Evolutionary conservation across 2,113 vertebrate species (phyloP).

Genomic region (Rhinoderma darwinii): DNA sequence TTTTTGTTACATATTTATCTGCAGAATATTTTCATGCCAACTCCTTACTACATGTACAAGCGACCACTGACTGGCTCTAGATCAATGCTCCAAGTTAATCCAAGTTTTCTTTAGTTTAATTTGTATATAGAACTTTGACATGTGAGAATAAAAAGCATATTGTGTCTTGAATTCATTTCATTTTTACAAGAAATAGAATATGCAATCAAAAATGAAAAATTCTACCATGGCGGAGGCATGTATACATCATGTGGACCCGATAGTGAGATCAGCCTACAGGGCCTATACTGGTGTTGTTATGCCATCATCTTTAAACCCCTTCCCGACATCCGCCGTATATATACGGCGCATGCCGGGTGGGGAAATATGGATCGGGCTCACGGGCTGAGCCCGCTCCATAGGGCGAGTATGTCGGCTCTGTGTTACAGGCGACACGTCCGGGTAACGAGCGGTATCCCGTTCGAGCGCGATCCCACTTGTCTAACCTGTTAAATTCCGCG

Average conservation of each 20-base stretch:
- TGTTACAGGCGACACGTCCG: too few relatives aligned
- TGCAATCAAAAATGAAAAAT: background rate
- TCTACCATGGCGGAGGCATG: background rate
- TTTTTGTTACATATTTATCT: background rate
- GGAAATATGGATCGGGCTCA: too few relatives aligned
- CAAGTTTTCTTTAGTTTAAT: slow-evolving; percentile 24
- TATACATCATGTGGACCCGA: background rate
- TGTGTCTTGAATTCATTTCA: background rate
- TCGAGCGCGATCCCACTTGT: too few relatives aligned
- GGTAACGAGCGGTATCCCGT: too few relatives aligned
- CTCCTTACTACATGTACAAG: background rate
- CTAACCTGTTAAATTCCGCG: too few relatives aligned
- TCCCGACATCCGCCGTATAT: too few relatives aligned
- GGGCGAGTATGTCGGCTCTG: too few relatives aligned
- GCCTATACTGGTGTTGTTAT: too few relatives aligned
- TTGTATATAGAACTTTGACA: slow-evolving; percentile 4
- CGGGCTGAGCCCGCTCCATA: too few relatives aligned
- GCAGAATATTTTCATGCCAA: background rate
- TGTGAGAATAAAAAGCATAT: slow-evolving; percentile 48
- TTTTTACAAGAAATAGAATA: background rate
- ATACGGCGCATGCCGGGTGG: too few relatives aligned
- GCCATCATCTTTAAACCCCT: too few relatives aligned
- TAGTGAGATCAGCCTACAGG: background rate
- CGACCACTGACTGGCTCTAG: background rate
- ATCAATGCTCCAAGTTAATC: background rate